phyloP scores from a whole-genome alignment of 2,113 vertebrate species.

The Ictalurus punctatus region DNA sequence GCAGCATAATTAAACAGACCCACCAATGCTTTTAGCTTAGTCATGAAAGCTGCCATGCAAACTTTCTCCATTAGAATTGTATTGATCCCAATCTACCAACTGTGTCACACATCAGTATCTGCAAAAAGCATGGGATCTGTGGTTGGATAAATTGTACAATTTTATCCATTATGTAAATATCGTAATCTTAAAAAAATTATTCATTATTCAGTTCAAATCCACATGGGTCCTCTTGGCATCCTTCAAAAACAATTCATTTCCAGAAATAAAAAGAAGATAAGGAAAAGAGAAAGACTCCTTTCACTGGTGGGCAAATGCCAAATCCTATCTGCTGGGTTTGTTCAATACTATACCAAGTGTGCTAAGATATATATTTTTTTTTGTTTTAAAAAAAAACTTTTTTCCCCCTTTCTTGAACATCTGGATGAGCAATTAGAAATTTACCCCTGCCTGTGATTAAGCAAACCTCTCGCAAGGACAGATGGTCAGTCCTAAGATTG shows the following conservation, averaged over 20 bases:
- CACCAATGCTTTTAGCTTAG: constrained; percentile 22
- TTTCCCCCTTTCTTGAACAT: background rate
- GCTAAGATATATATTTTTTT: no score
- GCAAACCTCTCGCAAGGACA: constrained; percentile 58
- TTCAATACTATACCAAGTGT: constrained; percentile 12
- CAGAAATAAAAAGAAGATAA: background rate
- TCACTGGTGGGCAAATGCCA: background rate
- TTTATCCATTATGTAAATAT: constrained; percentile 16
- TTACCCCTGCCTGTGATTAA: constrained; percentile 31
- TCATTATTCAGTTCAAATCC: constrained; percentile 35
- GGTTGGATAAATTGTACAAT: constrained; percentile 35
- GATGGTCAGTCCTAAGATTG: constrained; percentile 64
- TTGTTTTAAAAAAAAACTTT: no score
- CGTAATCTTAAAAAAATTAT: constrained; percentile 16
- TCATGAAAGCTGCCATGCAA: constrained; percentile 43
- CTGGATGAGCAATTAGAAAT: constrained; percentile 21
- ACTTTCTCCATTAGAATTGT: constrained; percentile 31
- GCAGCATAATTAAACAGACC: constrained; percentile 18
- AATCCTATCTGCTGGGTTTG: background rate
- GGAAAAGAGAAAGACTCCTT: background rate
- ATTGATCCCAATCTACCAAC: constrained; percentile 46
- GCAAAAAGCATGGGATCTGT: background rate
- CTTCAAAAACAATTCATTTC: background rate
- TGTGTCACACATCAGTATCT: constrained; percentile 5
- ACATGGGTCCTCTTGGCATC: background rate